These are phyloP conservation scores for Carettochelys insculpta DNA, from an alignment of 2,113 vertebrate species.

Conservation along the genomic window DNA sequence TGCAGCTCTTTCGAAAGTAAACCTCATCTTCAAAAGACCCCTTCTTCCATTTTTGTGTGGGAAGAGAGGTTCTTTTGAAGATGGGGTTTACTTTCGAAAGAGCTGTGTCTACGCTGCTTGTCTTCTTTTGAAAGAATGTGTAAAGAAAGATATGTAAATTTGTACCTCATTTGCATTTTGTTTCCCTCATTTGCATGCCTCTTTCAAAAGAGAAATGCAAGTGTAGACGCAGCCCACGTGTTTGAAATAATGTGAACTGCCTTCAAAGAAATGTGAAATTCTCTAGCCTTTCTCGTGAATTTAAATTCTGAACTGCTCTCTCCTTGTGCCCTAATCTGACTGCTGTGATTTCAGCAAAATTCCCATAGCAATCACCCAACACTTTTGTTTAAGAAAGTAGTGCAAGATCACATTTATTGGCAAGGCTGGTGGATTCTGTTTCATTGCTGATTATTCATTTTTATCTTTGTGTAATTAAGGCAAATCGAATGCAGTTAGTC, in stretches of 20 bases:
- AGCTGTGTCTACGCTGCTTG: too few relatives aligned
- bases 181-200: too few relatives aligned
- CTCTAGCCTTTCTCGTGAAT: fast-evolving
- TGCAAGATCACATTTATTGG: fast-evolving
- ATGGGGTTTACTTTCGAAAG: too few relatives aligned
- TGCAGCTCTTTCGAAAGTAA: too few relatives aligned
- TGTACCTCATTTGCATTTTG: too few relatives aligned
- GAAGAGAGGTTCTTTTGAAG: too few relatives aligned
- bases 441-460: background rate
- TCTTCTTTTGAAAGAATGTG: too few relatives aligned
- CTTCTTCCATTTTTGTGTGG: too few relatives aligned
- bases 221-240: too few relatives aligned
- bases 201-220: too few relatives aligned
- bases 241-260: background rate
- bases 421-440: background rate
- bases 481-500: slow-evolving; percentile 1
- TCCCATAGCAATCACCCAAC: fast-evolving
- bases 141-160: too few relatives aligned
- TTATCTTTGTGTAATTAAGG: background rate
- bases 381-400: background rate
- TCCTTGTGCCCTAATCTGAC: fast-evolving
- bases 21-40: too few relatives aligned
- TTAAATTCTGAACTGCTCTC: fast-evolving
- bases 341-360: background rate
- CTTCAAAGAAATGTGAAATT: fast-evolving